phyloP scores from a whole-genome alignment of 1,140 invertebrate species.

The Callitettix versicolor region DNA sequence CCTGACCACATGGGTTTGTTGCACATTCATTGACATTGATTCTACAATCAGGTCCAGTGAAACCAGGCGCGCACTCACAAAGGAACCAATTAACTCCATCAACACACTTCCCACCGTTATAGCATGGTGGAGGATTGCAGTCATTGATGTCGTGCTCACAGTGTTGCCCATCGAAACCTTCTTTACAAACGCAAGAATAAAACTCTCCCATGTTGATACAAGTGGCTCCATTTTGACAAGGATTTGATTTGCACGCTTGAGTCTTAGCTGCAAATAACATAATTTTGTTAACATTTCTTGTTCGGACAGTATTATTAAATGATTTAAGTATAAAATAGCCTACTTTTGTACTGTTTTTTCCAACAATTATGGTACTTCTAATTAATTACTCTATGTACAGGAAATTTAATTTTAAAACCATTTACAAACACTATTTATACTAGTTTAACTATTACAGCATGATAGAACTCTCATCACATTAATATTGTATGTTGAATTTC shows the following conservation, averaged over 20 bases:
- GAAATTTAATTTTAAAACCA: too few species aligned
- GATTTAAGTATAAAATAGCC: too few species aligned
- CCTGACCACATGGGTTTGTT: conserved; percentile 70
- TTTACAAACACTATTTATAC: too few species aligned
- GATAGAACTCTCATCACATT: too few species aligned
- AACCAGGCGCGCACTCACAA: conserved; percentile 62
- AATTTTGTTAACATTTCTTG: too few species aligned
- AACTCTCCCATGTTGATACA: conserved; percentile 58
- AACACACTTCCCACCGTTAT: conserved; percentile 66
- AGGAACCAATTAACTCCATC: conserved; percentile 70
- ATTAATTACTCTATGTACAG: too few species aligned
- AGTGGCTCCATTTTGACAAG: conserved; percentile 63
- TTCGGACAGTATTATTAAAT: too few species aligned
- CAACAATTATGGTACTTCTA: too few species aligned
- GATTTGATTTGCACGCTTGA: conserved; percentile 57
- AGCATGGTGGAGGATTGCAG: conserved; percentile 51
- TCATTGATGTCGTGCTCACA: conserved; percentile 55
- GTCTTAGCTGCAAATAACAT: conserved; percentile 37
- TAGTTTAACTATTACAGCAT: too few species aligned
- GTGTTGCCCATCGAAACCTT: conserved; percentile 50
- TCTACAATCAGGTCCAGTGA: conserved; percentile 59
- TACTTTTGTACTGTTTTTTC: too few species aligned
- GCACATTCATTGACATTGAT: conserved; percentile 71
- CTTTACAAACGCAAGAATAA: conserved; percentile 55
- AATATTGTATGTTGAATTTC: too few species aligned